Conservation (phyloP, 1,140 invertebrate genomes). For the Drosophila sp. region DNA sequence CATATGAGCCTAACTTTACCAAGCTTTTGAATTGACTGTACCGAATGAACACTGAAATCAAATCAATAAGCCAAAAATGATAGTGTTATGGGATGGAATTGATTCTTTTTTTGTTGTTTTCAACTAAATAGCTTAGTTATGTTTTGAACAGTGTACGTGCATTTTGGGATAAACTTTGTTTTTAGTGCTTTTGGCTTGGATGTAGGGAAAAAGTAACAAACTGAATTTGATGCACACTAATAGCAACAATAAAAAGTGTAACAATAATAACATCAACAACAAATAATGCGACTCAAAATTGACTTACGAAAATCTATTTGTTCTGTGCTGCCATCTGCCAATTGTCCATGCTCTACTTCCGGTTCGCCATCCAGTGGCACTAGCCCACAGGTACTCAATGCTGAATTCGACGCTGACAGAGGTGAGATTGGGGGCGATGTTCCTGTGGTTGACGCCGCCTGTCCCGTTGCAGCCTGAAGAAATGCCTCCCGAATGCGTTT, state of each 20-base stretch:
- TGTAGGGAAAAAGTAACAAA: conserved; percentile 47
- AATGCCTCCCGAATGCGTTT: conserved; percentile 62
- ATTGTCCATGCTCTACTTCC: conserved; percentile 68
- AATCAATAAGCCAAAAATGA: no score
- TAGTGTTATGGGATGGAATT: neutral
- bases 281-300: conserved; percentile 51
- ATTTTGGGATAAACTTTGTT: neutral
- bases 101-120: neutral
- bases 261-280: conserved; percentile 30
- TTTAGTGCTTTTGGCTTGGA: neutral
- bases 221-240: conserved; percentile 64
- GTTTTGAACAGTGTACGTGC: neutral
- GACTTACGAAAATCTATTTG: conserved; percentile 82
- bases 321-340: conserved; percentile 62
- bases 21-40: neutral
- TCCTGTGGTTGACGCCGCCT: neutral
- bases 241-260: conserved; percentile 25
- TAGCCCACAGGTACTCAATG: conserved; percentile 40
- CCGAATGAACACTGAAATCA: no score
- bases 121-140: neutral
- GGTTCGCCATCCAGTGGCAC: conserved; percentile 10
- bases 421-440: conserved; percentile 3
- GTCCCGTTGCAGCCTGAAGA: conserved; percentile 45
- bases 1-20: neutral
- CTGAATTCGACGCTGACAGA: conserved; percentile 17